A percentile compares a stretch with the other conserved stretches of the same genome.
Conservation (phyloP, 2,113 vertebrate genomes). For the Spheniscus mendiculus region DNA sequence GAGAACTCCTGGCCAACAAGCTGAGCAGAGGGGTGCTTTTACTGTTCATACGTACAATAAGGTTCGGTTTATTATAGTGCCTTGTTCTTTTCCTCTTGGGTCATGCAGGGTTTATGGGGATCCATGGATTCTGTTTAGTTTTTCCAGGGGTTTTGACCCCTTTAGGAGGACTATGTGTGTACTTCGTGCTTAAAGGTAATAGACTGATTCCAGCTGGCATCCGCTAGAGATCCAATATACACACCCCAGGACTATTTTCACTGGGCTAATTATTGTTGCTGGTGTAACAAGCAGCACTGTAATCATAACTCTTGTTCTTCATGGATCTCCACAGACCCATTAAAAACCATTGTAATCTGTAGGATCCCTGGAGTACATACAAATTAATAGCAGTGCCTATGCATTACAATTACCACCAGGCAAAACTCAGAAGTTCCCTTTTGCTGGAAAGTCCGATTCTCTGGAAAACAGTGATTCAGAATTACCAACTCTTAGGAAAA, state of each 20-base stretch:
- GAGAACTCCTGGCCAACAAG: background rate
- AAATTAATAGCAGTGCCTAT: constrained; percentile 14
- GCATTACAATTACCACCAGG: background rate
- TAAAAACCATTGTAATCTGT: background rate
- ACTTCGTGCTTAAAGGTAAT: background rate
- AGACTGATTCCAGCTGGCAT: background rate
- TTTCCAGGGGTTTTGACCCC: background rate
- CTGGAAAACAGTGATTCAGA: background rate
- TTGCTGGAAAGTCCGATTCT: background rate
- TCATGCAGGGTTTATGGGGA: background rate
- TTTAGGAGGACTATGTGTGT: background rate
- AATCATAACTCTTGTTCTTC: background rate
- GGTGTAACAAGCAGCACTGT: background rate
- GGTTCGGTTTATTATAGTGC: background rate
- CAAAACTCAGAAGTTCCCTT: background rate
- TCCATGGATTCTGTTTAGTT: background rate
- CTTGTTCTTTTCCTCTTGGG: background rate
- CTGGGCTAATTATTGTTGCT: background rate
- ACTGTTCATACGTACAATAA: background rate
- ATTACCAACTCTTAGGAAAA: background rate
- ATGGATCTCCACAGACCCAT: background rate
- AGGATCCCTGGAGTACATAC: background rate
- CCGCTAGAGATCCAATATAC: background rate
- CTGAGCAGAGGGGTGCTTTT: background rate
- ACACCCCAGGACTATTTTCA: background rate